phyloP scores from a whole-genome alignment of 2,797 vertebrate species.

The Tapirus indicus region DNA sequence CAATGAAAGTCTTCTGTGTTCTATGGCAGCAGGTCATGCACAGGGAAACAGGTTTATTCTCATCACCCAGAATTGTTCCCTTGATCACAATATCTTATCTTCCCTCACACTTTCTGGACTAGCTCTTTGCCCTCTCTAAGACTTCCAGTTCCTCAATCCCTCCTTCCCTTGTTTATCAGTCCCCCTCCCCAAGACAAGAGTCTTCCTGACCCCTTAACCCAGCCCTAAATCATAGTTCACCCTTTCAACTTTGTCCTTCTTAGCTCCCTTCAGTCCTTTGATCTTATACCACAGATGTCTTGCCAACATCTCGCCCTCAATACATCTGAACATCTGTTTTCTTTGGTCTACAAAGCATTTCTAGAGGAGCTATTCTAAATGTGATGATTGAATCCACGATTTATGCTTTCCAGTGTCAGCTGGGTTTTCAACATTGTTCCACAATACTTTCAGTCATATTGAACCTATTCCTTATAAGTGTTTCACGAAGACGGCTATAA shows the following conservation, averaged over 20 bases:
- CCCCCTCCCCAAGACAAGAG: background rate
- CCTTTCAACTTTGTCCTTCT: background rate
- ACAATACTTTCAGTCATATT: background rate
- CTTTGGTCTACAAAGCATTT: background rate
- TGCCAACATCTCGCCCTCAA: background rate
- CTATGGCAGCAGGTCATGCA: fast-evolving
- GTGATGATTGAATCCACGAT: background rate
- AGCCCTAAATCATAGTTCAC: background rate
- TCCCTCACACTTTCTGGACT: background rate
- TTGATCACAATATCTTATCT: background rate
- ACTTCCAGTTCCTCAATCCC: background rate
- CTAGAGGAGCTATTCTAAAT: background rate
- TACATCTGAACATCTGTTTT: background rate
- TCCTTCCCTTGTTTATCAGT: background rate
- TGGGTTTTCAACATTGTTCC: background rate
- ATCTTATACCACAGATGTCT: background rate
- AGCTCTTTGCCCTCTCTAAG: background rate
- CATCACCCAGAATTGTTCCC: background rate
- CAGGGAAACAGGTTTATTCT: background rate
- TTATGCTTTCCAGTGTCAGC: background rate
- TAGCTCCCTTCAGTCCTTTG: background rate
- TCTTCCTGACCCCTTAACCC: background rate
- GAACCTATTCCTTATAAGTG: background rate
- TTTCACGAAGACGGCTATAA: background rate
- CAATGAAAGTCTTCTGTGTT: background rate